Conservation (phyloP, 2,113 vertebrate species). For the Sardina pilchardus region DNA sequence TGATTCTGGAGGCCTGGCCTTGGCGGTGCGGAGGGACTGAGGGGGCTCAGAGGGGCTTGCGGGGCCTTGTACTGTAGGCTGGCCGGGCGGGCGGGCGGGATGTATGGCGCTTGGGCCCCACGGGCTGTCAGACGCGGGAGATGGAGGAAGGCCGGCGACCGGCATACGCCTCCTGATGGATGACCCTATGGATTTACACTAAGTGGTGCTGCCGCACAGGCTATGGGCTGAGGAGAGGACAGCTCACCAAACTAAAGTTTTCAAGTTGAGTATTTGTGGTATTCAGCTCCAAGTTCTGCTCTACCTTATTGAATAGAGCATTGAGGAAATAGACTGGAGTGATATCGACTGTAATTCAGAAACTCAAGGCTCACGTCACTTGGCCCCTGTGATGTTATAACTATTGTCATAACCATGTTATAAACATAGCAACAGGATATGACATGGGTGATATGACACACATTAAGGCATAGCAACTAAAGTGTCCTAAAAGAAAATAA, state of each 20-base stretch:
- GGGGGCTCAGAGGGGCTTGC: constrained; percentile 41
- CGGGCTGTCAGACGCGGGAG: not conserved
- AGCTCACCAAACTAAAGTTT: not conserved
- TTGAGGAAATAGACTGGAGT: not conserved
- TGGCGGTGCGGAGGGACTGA: constrained; percentile 32
- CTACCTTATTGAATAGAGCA: not conserved
- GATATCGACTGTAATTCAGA: not conserved
- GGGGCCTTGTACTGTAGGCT: constrained; percentile 10
- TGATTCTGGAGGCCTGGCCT: constrained; percentile 38
- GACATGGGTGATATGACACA: too few relatives aligned
- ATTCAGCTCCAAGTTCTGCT: not conserved
- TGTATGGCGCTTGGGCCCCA: not conserved
- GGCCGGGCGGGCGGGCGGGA: constrained; percentile 15
- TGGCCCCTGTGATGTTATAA: too few relatives aligned
- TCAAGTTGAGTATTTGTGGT: not conserved
- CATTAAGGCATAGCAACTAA: too few relatives aligned
- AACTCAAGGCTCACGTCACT: not conserved
- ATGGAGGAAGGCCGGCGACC: not conserved
- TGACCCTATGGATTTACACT: not conserved
- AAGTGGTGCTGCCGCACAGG: not conserved
- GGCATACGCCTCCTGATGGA: not conserved
- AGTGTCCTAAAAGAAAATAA: too few relatives aligned
- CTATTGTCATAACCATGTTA: not conserved
- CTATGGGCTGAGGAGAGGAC: not conserved
- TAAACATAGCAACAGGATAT: not conserved